Evolutionary conservation across 2,797 vertebrate genomes (phyloP).

Genomic region (Phylloscopus collybita): DNA sequence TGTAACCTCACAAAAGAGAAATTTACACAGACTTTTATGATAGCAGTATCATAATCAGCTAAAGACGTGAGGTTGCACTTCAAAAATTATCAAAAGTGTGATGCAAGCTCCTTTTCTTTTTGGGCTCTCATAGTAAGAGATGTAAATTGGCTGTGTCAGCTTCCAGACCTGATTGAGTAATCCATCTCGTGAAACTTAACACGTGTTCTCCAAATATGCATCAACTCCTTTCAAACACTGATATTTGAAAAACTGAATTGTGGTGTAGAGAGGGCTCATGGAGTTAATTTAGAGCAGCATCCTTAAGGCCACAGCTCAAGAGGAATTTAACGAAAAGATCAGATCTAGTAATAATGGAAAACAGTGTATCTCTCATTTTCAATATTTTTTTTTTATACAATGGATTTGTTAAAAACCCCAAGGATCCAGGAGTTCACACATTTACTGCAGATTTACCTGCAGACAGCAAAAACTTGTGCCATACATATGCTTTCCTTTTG

Average conservation of each 20-base stretch:
- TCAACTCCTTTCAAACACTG: not conserved
- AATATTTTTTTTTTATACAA: not conserved
- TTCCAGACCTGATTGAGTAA: not conserved
- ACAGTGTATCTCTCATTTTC: not conserved
- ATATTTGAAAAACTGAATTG: not conserved
- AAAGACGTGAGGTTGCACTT: not conserved
- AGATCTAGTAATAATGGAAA: not conserved
- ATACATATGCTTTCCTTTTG: not conserved
- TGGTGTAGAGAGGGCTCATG: not conserved
- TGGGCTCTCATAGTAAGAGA: not conserved
- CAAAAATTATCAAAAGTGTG: not conserved
- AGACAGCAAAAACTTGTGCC: not conserved
- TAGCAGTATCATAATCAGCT: not conserved
- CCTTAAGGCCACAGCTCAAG: not conserved
- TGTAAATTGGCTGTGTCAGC: not conserved
- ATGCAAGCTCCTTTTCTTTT: not conserved
- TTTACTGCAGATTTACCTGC: not conserved
- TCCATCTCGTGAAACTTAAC: not conserved
- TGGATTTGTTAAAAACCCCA: not conserved
- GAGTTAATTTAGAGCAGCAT: not conserved
- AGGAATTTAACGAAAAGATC: not conserved
- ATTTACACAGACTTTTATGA: not conserved
- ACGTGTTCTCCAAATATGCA: not conserved
- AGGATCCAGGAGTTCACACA: not conserved
- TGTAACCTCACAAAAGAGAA: not conserved